phyloP scores from a whole-genome alignment of 2,797 vertebrate genomes.

The Prunella strophiata region DNA sequence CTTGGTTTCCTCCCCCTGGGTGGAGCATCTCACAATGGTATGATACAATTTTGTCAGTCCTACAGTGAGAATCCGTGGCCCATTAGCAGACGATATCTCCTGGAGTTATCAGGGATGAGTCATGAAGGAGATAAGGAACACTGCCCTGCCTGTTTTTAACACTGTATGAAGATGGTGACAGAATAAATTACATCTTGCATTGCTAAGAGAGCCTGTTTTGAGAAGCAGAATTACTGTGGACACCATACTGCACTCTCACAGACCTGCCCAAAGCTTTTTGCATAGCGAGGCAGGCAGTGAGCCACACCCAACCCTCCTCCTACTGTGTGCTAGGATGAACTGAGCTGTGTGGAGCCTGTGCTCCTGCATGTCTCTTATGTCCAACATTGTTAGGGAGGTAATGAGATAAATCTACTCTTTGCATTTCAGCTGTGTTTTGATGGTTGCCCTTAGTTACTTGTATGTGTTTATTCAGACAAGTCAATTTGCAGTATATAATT shows the following conservation, averaged over 20 bases:
- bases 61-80: not conserved
- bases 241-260: accelerated
- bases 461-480: not conserved
- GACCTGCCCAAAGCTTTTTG: not conserved
- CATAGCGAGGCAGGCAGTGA: not conserved
- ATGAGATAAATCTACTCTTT: not conserved
- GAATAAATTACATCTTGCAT: not conserved
- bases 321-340: accelerated
- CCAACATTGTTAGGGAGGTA: accelerated
- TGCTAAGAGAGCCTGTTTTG: not conserved
- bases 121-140: not conserved
- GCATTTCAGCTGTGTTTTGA: not conserved
- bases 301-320: not conserved
- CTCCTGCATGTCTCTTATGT: accelerated
- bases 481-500: not conserved
- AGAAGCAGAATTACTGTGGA: not conserved
- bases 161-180: not conserved
- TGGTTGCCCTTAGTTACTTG: not conserved
- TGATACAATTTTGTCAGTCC: not conserved
- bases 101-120: not conserved
- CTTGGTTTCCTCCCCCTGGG: not conserved
- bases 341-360: accelerated
- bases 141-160: not conserved
- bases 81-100: not conserved
- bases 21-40: not conserved